Conservation (phyloP, 2,113 vertebrate genomes). For the Neolamprologus cancellatus region DNA sequence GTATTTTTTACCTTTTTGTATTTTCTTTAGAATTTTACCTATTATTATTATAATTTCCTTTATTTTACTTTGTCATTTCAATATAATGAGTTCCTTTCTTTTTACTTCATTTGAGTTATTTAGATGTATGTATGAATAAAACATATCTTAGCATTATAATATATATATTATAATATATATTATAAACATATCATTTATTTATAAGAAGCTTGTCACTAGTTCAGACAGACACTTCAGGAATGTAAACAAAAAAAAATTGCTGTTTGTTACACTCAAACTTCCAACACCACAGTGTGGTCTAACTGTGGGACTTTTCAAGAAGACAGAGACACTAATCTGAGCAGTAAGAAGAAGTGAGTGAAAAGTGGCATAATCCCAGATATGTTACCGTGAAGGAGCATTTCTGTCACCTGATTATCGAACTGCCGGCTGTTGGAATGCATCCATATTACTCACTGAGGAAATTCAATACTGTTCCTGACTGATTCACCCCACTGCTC, state of each 20-base stretch:
- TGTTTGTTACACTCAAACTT: not conserved
- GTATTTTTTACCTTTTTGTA: not conserved
- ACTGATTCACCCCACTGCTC: not conserved
- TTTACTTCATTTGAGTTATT: not conserved
- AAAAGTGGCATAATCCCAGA: too few species aligned
- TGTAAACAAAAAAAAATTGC: not conserved
- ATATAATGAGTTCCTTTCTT: not conserved
- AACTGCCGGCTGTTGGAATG: not conserved
- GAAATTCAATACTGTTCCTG: not conserved
- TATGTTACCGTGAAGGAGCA: too few species aligned
- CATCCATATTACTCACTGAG: not conserved
- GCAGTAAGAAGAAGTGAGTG: not conserved
- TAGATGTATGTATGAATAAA: not conserved
- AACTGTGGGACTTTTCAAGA: not conserved
- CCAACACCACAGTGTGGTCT: not conserved
- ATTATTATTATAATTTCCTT: not conserved
- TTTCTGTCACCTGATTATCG: not conserved
- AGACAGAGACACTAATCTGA: not conserved
- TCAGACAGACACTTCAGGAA: not conserved
- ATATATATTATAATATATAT: too few species aligned
- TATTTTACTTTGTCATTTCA: not conserved
- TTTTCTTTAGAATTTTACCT: not conserved
- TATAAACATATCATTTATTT: not conserved
- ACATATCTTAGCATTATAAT: not conserved
- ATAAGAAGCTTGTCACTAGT: not conserved